phyloP scores from a whole-genome alignment of 2,797 vertebrate genomes.

The Malurus splendens region DNA sequence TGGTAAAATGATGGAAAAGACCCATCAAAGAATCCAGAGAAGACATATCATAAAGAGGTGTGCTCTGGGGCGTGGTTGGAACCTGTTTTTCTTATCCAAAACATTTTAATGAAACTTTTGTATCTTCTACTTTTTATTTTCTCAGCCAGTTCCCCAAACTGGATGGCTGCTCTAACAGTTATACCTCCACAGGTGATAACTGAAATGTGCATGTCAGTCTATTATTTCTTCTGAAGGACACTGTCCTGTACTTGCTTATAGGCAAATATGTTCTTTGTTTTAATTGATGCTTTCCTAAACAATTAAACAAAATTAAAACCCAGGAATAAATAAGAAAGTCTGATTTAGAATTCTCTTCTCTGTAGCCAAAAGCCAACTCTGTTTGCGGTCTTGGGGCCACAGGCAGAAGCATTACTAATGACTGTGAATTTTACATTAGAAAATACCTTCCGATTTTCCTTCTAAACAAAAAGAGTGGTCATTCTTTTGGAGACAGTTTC shows the following conservation, averaged over 20 bases:
- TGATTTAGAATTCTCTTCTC: not conserved
- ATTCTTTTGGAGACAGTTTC: not conserved
- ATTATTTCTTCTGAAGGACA: not conserved
- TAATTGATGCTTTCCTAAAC: not conserved
- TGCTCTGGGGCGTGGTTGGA: not conserved
- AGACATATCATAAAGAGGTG: fast-evolving
- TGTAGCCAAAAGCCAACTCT: not conserved
- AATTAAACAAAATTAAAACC: not conserved
- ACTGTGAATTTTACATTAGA: not conserved
- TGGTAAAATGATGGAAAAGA: not conserved
- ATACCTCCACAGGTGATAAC: not conserved
- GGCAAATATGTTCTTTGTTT: not conserved
- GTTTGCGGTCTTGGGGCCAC: not conserved
- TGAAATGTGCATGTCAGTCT: not conserved
- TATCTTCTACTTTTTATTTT: not conserved
- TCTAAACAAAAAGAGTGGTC: not conserved
- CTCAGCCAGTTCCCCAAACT: not conserved
- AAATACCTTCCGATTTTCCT: not conserved
- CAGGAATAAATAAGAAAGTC: not conserved
- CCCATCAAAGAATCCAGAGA: not conserved
- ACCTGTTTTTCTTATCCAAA: not conserved
- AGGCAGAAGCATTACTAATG: not conserved
- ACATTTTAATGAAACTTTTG: not conserved
- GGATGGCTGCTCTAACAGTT: not conserved
- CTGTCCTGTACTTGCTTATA: not conserved